A percentile compares a stretch with the other conserved stretches of the same genome.
Conservation (phyloP, 2,113 vertebrate species). For the Andinoacara biseriatus region DNA sequence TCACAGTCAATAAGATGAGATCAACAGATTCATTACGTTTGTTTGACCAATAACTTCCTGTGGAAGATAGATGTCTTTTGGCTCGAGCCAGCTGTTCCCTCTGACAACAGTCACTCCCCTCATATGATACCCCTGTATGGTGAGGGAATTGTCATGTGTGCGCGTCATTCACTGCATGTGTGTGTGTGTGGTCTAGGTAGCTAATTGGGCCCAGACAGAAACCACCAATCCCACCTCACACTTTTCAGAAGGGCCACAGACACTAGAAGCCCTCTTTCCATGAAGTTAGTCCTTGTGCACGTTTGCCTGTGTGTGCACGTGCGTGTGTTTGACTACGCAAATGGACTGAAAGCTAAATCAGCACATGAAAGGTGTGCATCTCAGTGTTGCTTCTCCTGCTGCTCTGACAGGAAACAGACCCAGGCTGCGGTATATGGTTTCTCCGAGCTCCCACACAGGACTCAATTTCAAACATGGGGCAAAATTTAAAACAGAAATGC, state of each 20-base stretch:
- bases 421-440: conserved; percentile 61
- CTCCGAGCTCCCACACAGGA: conserved; percentile 53
- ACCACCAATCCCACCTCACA: conserved; percentile 57
- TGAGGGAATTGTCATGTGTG: conserved; percentile 48
- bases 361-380: conserved; percentile 76
- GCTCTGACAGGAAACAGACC: conserved; percentile 73
- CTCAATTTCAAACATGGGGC: conserved; percentile 59
- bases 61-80: conserved; percentile 69
- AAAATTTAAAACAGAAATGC: conserved; percentile 70
- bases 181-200: conserved; percentile 71
- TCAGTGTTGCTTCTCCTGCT: conserved; percentile 60
- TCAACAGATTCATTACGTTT: conserved; percentile 62
- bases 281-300: conserved; percentile 30
- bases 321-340: conserved; percentile 22
- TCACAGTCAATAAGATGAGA: conserved; percentile 59
- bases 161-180: conserved; percentile 33
- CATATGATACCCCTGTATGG: conserved; percentile 39
- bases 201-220: conserved; percentile 69
- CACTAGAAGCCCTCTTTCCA: conserved; percentile 53
- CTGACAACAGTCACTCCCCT: conserved; percentile 61
- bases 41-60: conserved; percentile 77
- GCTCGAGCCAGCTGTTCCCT: conserved; percentile 61
- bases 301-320: conserved; percentile 29
- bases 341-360: conserved; percentile 49
- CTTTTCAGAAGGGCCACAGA: conserved; percentile 57